Percentiles rank a stretch among this genome's conserved stretches.
Conservation (phyloP, 2,797 vertebrate genomes). For the Echeneis naucrates region DNA sequence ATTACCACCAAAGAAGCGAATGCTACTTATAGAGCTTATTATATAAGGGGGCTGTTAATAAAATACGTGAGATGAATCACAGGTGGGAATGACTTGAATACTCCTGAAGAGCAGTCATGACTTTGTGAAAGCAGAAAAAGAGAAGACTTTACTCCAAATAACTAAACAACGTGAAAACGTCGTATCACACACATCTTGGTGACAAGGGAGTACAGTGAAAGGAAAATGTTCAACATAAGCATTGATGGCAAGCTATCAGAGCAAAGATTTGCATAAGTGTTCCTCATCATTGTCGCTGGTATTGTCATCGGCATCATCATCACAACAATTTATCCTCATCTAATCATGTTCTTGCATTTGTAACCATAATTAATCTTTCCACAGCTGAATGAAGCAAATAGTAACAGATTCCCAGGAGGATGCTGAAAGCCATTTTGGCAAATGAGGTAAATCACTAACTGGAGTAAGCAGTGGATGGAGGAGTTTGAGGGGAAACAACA, state of each 20-base stretch:
- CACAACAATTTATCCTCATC: not conserved
- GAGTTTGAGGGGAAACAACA: not conserved
- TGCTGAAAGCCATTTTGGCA: constrained; percentile 25
- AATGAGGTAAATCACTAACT: constrained; percentile 20
- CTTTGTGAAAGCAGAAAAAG: constrained; percentile 32
- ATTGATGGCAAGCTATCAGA: constrained; percentile 13
- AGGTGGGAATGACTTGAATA: constrained; percentile 13
- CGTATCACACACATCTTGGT: not conserved
- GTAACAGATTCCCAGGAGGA: constrained; percentile 12
- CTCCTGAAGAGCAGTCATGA: constrained; percentile 21
- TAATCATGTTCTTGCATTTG: constrained; percentile 3
- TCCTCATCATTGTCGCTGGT: not conserved
- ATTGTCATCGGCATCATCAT: constrained; percentile 5
- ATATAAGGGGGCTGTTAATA: constrained; percentile 25
- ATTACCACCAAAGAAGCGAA: constrained; percentile 25
- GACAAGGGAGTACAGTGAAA: constrained; percentile 9
- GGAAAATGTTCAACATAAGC: constrained; percentile 21
- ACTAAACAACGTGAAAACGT: constrained; percentile 9
- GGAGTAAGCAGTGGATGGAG: constrained; percentile 28
- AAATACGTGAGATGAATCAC: constrained; percentile 44
- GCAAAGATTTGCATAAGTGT: constrained; percentile 9
- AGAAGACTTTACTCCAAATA: constrained; percentile 3
- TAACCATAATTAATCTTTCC: constrained; percentile 13
- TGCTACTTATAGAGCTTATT: constrained; percentile 38
- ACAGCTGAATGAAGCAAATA: constrained; percentile 21